phyloP scores from a whole-genome alignment of 2,888 invertebrate genomes.

The Heliconius ismenius region DNA sequence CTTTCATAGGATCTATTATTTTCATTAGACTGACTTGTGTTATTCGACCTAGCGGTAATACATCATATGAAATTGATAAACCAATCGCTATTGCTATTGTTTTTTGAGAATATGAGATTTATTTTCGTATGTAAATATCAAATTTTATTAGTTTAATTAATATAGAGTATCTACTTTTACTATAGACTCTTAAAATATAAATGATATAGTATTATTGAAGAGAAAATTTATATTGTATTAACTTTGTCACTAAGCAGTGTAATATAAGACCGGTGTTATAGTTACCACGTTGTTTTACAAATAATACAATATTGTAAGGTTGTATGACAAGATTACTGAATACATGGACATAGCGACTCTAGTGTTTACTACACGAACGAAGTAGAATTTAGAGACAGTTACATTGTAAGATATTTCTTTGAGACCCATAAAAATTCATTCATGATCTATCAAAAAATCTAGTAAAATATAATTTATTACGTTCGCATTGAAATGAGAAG shows the following conservation, averaged over 20 bases:
- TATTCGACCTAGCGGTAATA: constrained; percentile 62
- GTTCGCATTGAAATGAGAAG: not conserved
- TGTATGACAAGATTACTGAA: constrained; percentile 46
- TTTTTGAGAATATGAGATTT: constrained; percentile 62
- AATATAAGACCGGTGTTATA: constrained; percentile 39
- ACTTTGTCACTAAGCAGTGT: constrained; percentile 35
- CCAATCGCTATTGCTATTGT: constrained; percentile 67
- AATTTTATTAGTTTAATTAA: constrained; percentile 43
- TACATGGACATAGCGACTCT: constrained; percentile 38
- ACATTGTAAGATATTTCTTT: constrained; percentile 2
- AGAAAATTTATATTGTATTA: constrained; percentile 33
- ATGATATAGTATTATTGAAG: constrained; percentile 27
- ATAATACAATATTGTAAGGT: constrained; percentile 43
- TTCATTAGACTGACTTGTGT: constrained; percentile 79
- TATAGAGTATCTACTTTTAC: constrained; percentile 15
- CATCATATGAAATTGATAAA: constrained; percentile 72
- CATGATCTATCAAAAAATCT: not conserved
- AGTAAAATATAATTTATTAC: not conserved
- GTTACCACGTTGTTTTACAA: constrained; percentile 41
- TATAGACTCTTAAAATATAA: constrained; percentile 24
- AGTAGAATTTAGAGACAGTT: constrained; percentile 33
- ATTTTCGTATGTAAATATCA: constrained; percentile 66
- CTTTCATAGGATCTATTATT: constrained; percentile 78
- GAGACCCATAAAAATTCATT: not conserved
- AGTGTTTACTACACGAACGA: constrained; percentile 28